Conservation (phyloP, 2,113 vertebrate species). For the Myotis brandtii region DNA sequence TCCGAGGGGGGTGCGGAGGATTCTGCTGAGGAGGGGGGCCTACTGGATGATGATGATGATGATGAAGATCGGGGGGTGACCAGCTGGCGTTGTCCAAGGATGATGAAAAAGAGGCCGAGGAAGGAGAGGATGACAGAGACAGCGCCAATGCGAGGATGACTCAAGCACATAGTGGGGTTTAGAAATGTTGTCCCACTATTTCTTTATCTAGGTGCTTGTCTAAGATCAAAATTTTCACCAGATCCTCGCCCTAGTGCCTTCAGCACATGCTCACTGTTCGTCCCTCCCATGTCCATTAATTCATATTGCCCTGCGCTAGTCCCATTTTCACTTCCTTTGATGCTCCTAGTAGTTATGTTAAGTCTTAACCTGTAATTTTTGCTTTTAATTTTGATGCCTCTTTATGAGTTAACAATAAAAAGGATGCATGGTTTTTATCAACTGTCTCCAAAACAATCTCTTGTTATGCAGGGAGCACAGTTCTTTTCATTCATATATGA, state of each 20-base stretch:
- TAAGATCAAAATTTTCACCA: slow-evolving; percentile 77
- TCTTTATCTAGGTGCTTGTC: slow-evolving; percentile 76
- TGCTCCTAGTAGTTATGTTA: slow-evolving; percentile 78
- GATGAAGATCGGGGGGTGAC: slow-evolving; percentile 87
- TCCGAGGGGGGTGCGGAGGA: slow-evolving; percentile 88
- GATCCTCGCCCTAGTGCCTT: slow-evolving; percentile 76
- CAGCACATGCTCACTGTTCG: slow-evolving; percentile 80
- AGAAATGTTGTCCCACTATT: slow-evolving; percentile 70
- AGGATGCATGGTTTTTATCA: slow-evolving; percentile 86
- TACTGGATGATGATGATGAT: slow-evolving; percentile 90
- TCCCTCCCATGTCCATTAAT: slow-evolving; percentile 77
- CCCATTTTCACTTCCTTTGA: slow-evolving; percentile 66
- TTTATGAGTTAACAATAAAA: slow-evolving; percentile 87
- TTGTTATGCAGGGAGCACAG: slow-evolving; percentile 76
- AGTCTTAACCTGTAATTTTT: slow-evolving; percentile 81
- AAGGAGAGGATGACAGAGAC: slow-evolving; percentile 87
- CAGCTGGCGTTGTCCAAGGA: slow-evolving; percentile 86
- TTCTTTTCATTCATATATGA: slow-evolving; percentile 66
- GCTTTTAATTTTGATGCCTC: slow-evolving; percentile 87
- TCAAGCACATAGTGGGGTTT: slow-evolving; percentile 80
- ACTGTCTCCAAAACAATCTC: slow-evolving; percentile 76
- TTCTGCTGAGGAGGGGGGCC: slow-evolving; percentile 91
- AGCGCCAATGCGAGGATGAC: slow-evolving; percentile 85
- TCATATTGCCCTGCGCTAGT: slow-evolving; percentile 77
- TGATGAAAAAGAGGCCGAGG: slow-evolving; percentile 86